Evolutionary conservation across 2,797 vertebrate species (phyloP).

Genomic region (Cheirogaleus major): DNA sequence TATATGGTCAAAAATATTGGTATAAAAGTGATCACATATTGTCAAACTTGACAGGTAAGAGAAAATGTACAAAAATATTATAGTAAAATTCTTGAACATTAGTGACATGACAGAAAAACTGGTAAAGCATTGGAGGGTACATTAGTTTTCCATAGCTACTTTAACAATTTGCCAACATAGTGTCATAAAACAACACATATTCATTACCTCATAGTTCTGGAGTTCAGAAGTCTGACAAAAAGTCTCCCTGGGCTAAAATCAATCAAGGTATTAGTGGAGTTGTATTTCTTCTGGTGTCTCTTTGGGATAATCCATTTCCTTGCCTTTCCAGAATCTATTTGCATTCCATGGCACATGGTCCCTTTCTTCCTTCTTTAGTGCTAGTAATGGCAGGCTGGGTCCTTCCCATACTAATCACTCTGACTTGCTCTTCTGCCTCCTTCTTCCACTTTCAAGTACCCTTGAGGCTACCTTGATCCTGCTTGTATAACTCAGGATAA

Average conservation of each 20-base stretch:
- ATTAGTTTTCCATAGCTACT: background rate
- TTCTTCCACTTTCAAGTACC: background rate
- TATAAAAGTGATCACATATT: background rate
- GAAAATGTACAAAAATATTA: background rate
- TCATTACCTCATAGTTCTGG: background rate
- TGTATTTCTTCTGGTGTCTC: background rate
- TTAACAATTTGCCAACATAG: background rate
- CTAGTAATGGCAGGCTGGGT: background rate
- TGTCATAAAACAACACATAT: background rate
- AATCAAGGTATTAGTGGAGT: background rate
- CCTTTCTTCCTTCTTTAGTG: background rate
- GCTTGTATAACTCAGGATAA: background rate
- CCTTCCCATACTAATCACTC: background rate
- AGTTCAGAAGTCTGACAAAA: background rate
- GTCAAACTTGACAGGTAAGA: background rate
- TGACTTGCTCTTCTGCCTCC: background rate
- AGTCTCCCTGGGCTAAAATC: background rate
- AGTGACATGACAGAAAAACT: background rate
- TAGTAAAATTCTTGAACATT: background rate
- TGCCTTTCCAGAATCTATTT: background rate
- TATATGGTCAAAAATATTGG: background rate
- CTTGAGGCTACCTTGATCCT: background rate
- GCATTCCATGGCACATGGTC: background rate
- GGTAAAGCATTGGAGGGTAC: background rate
- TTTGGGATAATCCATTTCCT: background rate